Evolutionary conservation across 2,797 vertebrate genomes (phyloP).

Genomic region (Lacerta viridis): DNA sequence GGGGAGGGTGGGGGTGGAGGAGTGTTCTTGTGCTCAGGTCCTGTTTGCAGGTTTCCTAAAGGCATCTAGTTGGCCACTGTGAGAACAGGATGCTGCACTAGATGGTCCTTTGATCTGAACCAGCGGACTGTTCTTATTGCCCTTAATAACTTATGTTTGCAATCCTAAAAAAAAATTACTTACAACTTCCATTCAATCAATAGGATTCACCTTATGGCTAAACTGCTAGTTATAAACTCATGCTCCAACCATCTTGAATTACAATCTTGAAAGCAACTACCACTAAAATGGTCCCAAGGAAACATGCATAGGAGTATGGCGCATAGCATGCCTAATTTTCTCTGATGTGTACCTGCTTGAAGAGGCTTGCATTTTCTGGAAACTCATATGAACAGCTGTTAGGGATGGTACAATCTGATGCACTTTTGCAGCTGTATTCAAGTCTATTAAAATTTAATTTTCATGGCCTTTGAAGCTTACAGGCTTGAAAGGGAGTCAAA

Average conservation of each 20-base stretch:
- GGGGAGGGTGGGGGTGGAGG: no score
- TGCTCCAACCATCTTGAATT: neutral
- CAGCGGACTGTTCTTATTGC: no score
- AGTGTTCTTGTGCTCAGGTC: no score
- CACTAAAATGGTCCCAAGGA: neutral
- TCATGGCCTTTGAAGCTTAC: conserved; percentile 32
- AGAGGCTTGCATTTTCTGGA: conserved; percentile 24
- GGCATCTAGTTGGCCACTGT: no score
- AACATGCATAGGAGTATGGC: neutral
- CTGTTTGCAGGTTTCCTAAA: no score
- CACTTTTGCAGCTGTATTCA: conserved; percentile 24
- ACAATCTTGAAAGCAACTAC: neutral
- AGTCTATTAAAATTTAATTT: conserved; percentile 41
- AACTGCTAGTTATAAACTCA: neutral
- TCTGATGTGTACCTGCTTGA: neutral
- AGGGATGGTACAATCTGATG: neutral
- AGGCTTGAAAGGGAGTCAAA: conserved; percentile 9
- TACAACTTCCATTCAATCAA: neutral
- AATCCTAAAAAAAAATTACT: no score
- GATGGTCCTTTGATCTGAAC: no score
- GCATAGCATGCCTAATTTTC: conserved; percentile 8
- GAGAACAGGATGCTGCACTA: no score
- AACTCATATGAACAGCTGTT: conserved; percentile 23
- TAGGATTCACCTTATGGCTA: neutral
- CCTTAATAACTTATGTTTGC: neutral